Conservation (phyloP, 2,888 invertebrate genomes). For the Neoitamus cyanurus region DNA sequence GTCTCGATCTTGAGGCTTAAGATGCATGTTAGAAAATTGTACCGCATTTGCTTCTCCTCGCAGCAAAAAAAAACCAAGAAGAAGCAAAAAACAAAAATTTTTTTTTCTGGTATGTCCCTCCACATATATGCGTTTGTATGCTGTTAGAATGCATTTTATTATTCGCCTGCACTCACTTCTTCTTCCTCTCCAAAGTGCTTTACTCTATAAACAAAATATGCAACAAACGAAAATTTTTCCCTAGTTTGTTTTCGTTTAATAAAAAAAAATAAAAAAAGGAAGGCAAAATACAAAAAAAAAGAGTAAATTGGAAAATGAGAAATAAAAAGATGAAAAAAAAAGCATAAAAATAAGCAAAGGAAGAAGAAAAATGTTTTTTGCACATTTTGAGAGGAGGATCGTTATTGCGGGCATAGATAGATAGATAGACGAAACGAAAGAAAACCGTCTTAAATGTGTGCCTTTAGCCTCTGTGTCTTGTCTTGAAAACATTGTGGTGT, state of each 20-base stretch:
- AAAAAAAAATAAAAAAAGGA: too few species aligned
- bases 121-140: constrained; percentile 27
- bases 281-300: not conserved
- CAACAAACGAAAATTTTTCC: constrained; percentile 21
- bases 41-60: not conserved
- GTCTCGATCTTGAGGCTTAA: not conserved
- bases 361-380: constrained; percentile 21
- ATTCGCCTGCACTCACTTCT: not conserved
- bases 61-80: too few species aligned
- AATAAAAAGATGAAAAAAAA: not conserved
- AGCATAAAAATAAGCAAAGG: not conserved
- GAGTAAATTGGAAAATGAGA: not conserved
- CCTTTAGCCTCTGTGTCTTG: constrained; percentile 13
- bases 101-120: not conserved
- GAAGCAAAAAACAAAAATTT: too few species aligned
- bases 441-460: constrained; percentile 31
- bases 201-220: constrained; percentile 24
- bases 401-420: constrained; percentile 31
- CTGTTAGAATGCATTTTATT: not conserved
- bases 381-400: constrained; percentile 38
- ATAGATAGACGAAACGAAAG: constrained; percentile 7
- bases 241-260: not conserved
- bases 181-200: not conserved
- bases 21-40: constrained; percentile 34
- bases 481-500: not conserved